Evolutionary conservation across 2,888 invertebrate genomes (phyloP), one percentile per base, ranked within the genome.

Genomic region (Lomographa bimaculata): DNA sequence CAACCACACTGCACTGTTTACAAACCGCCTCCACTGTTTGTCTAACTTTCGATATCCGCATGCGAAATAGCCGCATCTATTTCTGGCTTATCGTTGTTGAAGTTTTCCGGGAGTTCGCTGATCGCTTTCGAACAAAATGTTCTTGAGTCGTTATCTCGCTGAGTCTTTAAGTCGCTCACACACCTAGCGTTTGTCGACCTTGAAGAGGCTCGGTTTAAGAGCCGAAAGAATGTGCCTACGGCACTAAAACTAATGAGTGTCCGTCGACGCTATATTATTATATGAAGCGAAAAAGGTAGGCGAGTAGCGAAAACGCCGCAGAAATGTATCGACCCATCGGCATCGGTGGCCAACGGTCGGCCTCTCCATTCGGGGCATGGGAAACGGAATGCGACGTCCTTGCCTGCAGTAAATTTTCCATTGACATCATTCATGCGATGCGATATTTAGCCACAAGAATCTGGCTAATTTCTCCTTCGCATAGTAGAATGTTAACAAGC

Each of bases 321-420:
- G 81, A 83, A 83, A 78, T 78, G 77, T 87, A 86, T 87, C 87
- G 87, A 86, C 84, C 86, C 73, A 75, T 60, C 57, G 68, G 50
- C 39, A 38, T 30, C 60, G 71, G 58, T 62, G 71, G 61, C 63
- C 75, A 64, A 50, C 60, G 79, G 69, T 57, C 72, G 70, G 64
- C 69, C 63, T 57, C 54, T 54, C 54, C 71, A 68, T 64, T 57
- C 71, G 60, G 67, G 69, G 71, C 70, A 79, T 79, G 68, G 73
- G 61, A 71, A 70, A 57, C 60, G 54, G 60, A 60, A 65, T 69
- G 71, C 67, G 71, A 67, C 71, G 72, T 71, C 70, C 73, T 71
- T 69, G 48, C 57, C 54, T 71, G 69, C 74, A 72, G 63, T 60
- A 58, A 37, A 54, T 52, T 57, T 56, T 52, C 59, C 57, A 56